Evolutionary conservation across 2,888 invertebrate genomes (phyloP), one percentile per base, ranked within the genome.

Genomic region (Thera britannica): DNA sequence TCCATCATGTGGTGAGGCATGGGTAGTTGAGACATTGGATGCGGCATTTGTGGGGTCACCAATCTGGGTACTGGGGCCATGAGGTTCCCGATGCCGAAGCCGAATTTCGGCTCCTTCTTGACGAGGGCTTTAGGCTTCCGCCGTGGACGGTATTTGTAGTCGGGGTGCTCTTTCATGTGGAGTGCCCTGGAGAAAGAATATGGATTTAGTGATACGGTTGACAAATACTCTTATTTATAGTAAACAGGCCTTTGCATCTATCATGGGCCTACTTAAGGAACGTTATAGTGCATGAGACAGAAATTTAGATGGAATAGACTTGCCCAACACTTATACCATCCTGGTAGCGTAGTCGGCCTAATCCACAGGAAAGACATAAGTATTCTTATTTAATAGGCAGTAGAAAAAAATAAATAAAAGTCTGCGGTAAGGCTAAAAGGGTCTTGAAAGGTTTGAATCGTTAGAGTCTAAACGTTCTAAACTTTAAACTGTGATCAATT

Each of bases 151-250:
- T 98, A 98, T 90, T 98, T 98, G 95, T 98, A 98, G 92, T 98
- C 98, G 5, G 98, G 98, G 82, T 98, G 98, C 85, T 98, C 98
- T 90, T 97, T 98, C 98, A 98, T 98, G 94, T 98, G 98, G 9
- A 98, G 94, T 49, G 98, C 97, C 87, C 98, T 98, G 95, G 38
- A 93, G 67, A 68, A 62, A 58, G 62, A 51, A 44, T 1, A 38
- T 49, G n/a, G 7, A 12, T 11, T 58, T 1, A 58, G 44, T 35
- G 3, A 35, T 36, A 36, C 52, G 0, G 34, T 52, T 34, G 34
- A 9, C 34, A 52, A 34, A 2, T 34, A 52, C 52, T n/a, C 23
- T 23, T 23, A 23, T 23, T 23, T 23, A 38, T 6, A 1, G 6
- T 38, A 23, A 23, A 23, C 23, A 23, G 23, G 23, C 23, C 23